These are phyloP conservation scores for Osmoderma eremita DNA, from an alignment of 2,888 invertebrate species.

Conservation along the genomic window DNA sequence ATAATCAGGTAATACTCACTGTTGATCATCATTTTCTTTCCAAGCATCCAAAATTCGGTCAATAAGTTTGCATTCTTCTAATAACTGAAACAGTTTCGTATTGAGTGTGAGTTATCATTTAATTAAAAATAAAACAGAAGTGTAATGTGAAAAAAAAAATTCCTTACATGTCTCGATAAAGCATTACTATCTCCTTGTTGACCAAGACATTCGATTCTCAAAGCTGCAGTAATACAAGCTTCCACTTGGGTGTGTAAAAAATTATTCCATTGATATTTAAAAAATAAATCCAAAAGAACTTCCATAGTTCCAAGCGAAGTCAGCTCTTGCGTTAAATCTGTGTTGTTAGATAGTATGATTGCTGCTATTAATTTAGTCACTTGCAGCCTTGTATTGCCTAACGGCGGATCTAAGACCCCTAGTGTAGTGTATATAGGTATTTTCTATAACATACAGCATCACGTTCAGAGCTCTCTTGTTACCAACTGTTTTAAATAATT, in stretches of 20 bases:
- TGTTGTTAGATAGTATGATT: slow-evolving; percentile 77
- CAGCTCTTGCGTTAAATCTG: slow-evolving; percentile 76
- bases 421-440: slow-evolving; percentile 75
- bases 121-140: too few species aligned
- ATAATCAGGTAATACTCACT: slow-evolving; percentile 69
- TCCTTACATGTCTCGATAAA: slow-evolving; percentile 69
- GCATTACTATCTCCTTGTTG: slow-evolving; percentile 61
- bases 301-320: slow-evolving; percentile 67
- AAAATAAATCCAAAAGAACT: slow-evolving; percentile 85
- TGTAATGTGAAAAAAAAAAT: neutral
- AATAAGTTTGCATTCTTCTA: slow-evolving; percentile 80
- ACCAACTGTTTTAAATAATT: slow-evolving; percentile 49
- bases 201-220: slow-evolving; percentile 60
- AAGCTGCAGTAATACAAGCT: slow-evolving; percentile 79
- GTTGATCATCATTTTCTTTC: slow-evolving; percentile 79
- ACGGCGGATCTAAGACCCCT: slow-evolving; percentile 76
- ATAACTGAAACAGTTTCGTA: slow-evolving; percentile 58
- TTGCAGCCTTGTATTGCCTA: slow-evolving; percentile 84
- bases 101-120: too few species aligned
- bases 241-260: slow-evolving; percentile 93
- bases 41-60: slow-evolving; percentile 84
- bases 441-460: slow-evolving; percentile 63
- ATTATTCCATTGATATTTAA: slow-evolving; percentile 92
- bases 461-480: neutral
- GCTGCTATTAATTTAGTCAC: slow-evolving; percentile 82